A percentile compares a stretch with the other conserved stretches of the same genome.
Conservation (phyloP, 1,140 invertebrate genomes). For the Rhopalosiphum padi region DNA sequence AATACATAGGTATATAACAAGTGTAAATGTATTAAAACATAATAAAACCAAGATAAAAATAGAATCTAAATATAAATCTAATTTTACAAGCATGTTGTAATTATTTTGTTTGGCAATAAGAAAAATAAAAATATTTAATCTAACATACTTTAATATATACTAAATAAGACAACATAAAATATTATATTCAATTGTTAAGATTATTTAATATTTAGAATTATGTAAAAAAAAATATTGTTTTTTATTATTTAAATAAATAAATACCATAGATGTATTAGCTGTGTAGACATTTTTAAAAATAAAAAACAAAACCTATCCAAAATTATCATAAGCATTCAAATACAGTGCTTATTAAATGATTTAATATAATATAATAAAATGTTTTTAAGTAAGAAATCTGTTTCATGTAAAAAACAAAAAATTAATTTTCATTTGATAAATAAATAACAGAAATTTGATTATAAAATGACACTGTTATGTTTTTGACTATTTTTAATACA, state of each 20-base stretch:
- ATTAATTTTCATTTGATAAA: neutral
- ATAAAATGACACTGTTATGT: constrained; percentile 30
- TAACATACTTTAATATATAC: neutral
- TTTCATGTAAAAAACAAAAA: neutral
- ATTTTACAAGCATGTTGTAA: neutral
- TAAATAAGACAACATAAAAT: constrained; percentile 11
- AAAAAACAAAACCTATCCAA: neutral
- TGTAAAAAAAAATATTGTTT: neutral
- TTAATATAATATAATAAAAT: neutral
- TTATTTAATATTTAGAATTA: neutral
- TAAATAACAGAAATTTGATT: constrained; percentile 18
- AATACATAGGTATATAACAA: constrained; percentile 3
- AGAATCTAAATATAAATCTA: neutral
- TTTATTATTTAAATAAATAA: neutral
- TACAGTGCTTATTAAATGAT: neutral
- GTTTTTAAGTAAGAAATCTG: neutral
- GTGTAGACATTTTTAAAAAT: neutral
- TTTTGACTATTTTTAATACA: constrained; percentile 30
- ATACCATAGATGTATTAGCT: neutral
- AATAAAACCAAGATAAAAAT: constrained; percentile 20
- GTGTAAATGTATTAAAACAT: neutral
- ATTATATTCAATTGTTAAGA: neutral
- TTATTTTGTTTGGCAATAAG: neutral
- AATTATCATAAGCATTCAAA: neutral
- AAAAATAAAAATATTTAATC: constrained; percentile 21